A percentile compares a stretch with the other conserved stretches of the same genome.
Conservation (phyloP, 2,888 invertebrate species). For the Onchidella celtica region DNA sequence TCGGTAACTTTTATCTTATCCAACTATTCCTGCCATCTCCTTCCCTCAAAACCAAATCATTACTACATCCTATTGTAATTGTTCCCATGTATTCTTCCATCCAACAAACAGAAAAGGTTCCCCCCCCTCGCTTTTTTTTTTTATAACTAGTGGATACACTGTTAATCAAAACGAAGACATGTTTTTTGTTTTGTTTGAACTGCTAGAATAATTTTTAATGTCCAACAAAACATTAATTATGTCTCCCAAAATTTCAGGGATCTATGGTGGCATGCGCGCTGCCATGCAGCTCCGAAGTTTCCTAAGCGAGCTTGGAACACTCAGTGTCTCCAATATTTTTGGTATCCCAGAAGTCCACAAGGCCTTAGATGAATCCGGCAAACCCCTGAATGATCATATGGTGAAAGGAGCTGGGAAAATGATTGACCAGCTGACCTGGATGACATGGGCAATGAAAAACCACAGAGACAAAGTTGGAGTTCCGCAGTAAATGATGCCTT, state of each 20-base stretch:
- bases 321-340: constrained; percentile 79
- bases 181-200: too few species aligned
- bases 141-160: too few species aligned
- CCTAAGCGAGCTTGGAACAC: constrained; percentile 78
- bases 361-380: constrained; percentile 75
- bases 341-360: constrained; percentile 76
- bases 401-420: constrained; percentile 66
- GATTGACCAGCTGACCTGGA: constrained; percentile 80
- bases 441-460: constrained; percentile 77
- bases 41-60: too few species aligned
- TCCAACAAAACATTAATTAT: background rate
- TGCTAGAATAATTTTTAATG: too few species aligned
- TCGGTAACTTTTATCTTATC: too few species aligned
- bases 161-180: too few species aligned
- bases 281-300: constrained; percentile 77
- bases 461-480: constrained; percentile 53
- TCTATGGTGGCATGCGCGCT: constrained; percentile 78
- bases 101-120: too few species aligned
- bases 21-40: too few species aligned
- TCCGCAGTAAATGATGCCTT: constrained; percentile 47
- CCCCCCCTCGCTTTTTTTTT: too few species aligned
- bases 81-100: too few species aligned
- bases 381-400: constrained; percentile 71
- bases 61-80: too few species aligned
- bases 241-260: constrained; percentile 63